Base-by-base conservation (phyloP, 1,140 invertebrate genomes). In the Pseudachorutes palmiensis region DNA sequence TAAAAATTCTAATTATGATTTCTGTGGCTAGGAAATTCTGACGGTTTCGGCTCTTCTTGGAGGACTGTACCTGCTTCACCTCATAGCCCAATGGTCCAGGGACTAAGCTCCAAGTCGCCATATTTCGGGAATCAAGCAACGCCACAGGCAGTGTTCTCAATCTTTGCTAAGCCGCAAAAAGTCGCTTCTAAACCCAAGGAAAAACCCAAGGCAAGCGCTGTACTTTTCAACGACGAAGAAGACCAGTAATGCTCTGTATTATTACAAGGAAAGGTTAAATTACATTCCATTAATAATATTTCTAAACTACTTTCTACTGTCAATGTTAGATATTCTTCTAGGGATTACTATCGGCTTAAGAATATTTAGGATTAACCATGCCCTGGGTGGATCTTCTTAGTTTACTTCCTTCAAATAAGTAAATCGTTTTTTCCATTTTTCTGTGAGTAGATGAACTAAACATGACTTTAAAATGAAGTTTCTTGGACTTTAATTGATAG, bases 71-170 rank as follows among this genome's bases (percentile, higher is more conserved):
- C 51, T 55, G 14, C 12, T 16, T 19, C 12, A 22, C 51, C 12
- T 55, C 12, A 55, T 55, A 16, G 12, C 24, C 51, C 5, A 19
- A 41, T 55, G 51, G 36, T 9, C 9, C 19, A 12, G 36, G 19
- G 19, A 45, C 19, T 45, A 12, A 45, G 19, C 19, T 45, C 36
- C 3, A 16, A 16, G 24, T 55, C 51, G 24, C 51, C 51, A 55
- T 55, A 55, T 26, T 55, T 55, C 24, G 12, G 12, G 5, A 55
- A 22, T 22, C 5, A 12, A 26, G 24, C 12, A 14, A 55, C 51
- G 12, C 51, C 51, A 14, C 51, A 55, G 51, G 24, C 12, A 55
- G 51, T 55, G 24, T 55, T 55, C 51, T 55, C 51, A 14, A 55
- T 16, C 24, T 12, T 55, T 45, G 36, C 36, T 19, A 45, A 45